These are phyloP conservation scores for Octodon degus DNA, from an alignment of 2,113 vertebrate species.

Conservation along the genomic window DNA sequence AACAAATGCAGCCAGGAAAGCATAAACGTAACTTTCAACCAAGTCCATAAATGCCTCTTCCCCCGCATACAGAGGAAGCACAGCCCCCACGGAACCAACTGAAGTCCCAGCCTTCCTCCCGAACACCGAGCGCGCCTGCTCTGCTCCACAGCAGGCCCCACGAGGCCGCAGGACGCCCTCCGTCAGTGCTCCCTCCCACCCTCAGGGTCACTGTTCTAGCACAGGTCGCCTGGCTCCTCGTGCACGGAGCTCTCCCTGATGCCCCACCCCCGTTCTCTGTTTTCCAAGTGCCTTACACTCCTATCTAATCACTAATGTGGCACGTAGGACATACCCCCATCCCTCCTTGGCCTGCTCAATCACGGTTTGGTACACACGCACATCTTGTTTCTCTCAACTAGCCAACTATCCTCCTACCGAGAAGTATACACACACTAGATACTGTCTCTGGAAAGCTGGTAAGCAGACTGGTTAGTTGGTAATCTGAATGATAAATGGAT, in stretches of 20 bases:
- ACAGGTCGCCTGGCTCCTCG: not conserved
- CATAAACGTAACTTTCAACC: not conserved
- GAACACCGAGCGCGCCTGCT: not conserved
- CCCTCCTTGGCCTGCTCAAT: not conserved
- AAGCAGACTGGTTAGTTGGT: not conserved
- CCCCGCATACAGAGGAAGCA: not conserved
- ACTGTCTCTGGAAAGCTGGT: not conserved
- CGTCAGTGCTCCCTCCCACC: not conserved
- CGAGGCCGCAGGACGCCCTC: not conserved
- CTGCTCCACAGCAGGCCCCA: accelerated
- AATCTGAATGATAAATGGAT: slow-evolving; percentile 41
- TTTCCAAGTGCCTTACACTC: not conserved
- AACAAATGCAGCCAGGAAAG: not conserved
- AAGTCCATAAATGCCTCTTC: not conserved
- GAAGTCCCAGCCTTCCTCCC: not conserved
- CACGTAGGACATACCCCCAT: not conserved
- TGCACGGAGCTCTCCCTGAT: not conserved
- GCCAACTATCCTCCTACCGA: not conserved
- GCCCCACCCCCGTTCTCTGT: not conserved
- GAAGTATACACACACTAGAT: not conserved
- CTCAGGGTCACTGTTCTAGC: not conserved
- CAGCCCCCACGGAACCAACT: not conserved
- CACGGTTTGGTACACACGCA: not conserved
- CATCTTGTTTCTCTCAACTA: not conserved
- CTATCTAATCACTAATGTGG: not conserved